Evolutionary conservation across 2,113 vertebrate species (phyloP).

Genomic region (Neolamprologus falcicula): DNA sequence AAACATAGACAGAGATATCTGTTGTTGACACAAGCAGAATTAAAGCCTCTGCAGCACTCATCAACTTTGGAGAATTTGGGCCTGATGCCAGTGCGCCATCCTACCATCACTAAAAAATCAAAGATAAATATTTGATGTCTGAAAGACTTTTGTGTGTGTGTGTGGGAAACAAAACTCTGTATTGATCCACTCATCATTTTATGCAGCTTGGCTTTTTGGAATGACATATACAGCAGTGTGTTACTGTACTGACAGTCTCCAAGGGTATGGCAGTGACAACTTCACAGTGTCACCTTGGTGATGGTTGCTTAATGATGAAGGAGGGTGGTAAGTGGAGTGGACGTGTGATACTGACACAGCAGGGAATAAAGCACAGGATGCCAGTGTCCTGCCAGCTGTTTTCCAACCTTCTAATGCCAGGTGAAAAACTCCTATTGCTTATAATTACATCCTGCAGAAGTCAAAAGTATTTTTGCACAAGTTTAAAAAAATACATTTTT

Average conservation of each 20-base stretch:
- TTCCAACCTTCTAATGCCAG: neutral
- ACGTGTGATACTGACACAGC: slow-evolving; percentile 51
- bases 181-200: neutral
- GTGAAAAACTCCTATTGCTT: neutral
- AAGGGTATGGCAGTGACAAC: slow-evolving; percentile 9
- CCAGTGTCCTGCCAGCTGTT: neutral
- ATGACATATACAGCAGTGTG: neutral
- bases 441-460: neutral
- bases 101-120: neutral
- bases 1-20: neutral
- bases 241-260: slow-evolving; percentile 13
- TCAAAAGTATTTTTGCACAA: neutral
- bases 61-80: neutral
- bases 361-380: neutral
- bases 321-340: slow-evolving; percentile 34
- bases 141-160: neutral
- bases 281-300: slow-evolving; percentile 50
- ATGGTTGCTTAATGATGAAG: slow-evolving; percentile 41
- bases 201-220: neutral
- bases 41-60: neutral
- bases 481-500: neutral
- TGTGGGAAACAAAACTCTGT: neutral
- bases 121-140: neutral
- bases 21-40: slow-evolving; percentile 2
- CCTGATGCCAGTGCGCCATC: neutral